Percentiles rank a stretch among this genome's conserved stretches.
Conservation (phyloP, 2,797 vertebrate species). For the Rhinoraja longicauda region DNA sequence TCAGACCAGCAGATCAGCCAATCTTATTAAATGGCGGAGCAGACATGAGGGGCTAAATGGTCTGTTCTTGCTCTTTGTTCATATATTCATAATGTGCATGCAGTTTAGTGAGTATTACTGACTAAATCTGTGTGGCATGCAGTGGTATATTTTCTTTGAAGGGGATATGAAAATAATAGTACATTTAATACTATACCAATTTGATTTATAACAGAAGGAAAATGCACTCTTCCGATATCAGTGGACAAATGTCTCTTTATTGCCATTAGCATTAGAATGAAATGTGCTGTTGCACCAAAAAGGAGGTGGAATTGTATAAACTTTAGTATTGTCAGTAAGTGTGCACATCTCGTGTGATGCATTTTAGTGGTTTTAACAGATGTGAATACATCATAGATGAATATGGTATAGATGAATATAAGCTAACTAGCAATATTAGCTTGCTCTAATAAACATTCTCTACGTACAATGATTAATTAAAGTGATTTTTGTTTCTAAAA, state of each 20-base stretch:
- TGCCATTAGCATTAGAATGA: background rate
- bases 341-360: background rate
- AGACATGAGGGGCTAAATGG: too few species aligned
- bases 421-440: background rate
- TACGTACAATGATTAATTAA: background rate
- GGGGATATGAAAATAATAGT: background rate
- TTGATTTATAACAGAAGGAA: background rate
- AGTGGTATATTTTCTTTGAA: background rate
- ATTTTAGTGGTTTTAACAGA: background rate
- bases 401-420: background rate
- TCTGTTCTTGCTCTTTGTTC: too few species aligned
- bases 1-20: too few species aligned
- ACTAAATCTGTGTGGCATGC: background rate
- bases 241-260: background rate
- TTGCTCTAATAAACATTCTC: background rate
- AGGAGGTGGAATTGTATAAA: background rate
- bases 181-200: background rate
- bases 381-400: background rate
- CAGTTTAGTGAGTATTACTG: background rate
- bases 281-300: background rate
- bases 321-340: background rate
- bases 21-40: too few species aligned
- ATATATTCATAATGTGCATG: too few species aligned
- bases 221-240: background rate
- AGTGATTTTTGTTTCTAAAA: conserved; percentile 41